These are phyloP conservation scores for Microplitis mediator DNA, from an alignment of 1,140 invertebrate genomes.

Conservation along the genomic window DNA sequence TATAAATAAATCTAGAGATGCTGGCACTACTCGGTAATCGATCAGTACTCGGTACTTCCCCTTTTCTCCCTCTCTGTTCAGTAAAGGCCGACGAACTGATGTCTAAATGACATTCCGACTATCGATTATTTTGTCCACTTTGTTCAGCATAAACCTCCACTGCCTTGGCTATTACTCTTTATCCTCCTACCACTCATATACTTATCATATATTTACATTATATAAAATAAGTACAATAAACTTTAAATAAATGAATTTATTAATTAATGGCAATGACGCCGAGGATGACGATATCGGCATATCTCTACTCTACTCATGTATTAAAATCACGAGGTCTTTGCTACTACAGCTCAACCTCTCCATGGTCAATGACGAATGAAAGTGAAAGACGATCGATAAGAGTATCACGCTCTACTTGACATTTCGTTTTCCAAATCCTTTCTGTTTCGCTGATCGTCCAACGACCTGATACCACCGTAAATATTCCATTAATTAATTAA, in stretches of 20 bases:
- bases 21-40: conserved; percentile 11
- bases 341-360: background rate
- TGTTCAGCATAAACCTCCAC: no score
- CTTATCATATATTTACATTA: no score
- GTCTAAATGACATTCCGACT: background rate
- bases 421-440: background rate
- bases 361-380: conserved; percentile 19
- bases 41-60: conserved; percentile 3
- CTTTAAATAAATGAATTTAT: no score
- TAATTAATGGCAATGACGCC: no score
- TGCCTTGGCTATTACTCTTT: no score
- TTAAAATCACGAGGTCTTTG: background rate
- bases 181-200: no score
- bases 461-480: background rate
- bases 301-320: no score
- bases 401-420: background rate
- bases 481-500: no score
- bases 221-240: no score
- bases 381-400: conserved; percentile 6
- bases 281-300: no score
- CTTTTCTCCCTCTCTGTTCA: background rate
- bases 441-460: background rate
- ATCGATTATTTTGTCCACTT: no score
- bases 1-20: conserved; percentile 6
- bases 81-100: conserved; percentile 1